Conservation (phyloP, 2,113 vertebrate genomes). For the Talpa occidentalis region DNA sequence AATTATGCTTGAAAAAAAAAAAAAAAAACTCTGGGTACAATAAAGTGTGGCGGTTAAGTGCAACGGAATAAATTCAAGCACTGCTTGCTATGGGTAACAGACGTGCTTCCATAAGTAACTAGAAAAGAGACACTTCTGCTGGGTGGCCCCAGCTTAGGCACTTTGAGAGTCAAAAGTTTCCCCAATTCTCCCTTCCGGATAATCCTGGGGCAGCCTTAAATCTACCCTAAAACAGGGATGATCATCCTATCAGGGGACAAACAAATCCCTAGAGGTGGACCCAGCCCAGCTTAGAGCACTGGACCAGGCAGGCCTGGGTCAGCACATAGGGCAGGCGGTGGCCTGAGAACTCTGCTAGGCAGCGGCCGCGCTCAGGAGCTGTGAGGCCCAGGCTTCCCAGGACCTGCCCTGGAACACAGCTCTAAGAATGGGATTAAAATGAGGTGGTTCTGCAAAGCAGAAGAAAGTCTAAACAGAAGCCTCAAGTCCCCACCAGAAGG, state of each 20-base stretch:
- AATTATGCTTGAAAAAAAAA: neutral
- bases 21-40: neutral
- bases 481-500: neutral
- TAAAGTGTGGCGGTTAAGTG: neutral
- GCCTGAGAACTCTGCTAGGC: neutral
- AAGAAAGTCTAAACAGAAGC: neutral
- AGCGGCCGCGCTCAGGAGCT: neutral
- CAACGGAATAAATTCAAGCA: neutral
- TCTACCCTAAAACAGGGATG: neutral
- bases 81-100: neutral
- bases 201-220: neutral
- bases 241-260: neutral
- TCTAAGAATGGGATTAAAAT: neutral
- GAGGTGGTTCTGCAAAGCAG: neutral
- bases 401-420: neutral
- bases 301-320: too few relatives aligned
- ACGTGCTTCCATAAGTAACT: neutral
- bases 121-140: neutral
- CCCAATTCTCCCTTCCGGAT: neutral
- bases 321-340: neutral
- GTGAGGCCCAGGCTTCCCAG: neutral
- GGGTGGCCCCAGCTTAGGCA: fast-evolving
- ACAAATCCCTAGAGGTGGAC: neutral
- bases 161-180: neutral
- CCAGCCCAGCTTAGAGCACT: neutral